Conservation (phyloP, 2,113 vertebrate species). For the Cinclus cinclus region DNA sequence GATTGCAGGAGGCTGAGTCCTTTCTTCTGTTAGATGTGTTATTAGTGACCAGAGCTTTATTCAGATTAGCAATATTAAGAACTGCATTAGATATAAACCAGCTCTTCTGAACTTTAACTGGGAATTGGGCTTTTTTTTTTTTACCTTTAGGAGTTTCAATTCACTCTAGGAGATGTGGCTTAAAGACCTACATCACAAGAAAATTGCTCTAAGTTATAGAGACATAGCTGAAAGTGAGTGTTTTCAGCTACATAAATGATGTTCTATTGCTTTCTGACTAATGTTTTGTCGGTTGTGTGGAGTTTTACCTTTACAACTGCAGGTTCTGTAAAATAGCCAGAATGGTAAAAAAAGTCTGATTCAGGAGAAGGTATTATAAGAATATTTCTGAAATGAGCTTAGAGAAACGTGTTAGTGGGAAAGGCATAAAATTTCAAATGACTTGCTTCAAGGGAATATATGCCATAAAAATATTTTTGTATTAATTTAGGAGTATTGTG, state of each 20-base stretch:
- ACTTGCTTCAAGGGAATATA: neutral
- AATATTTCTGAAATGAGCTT: neutral
- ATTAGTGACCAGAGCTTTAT: neutral
- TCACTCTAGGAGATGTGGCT: neutral
- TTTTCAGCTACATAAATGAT: neutral
- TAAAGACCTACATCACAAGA: neutral
- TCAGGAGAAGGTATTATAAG: neutral
- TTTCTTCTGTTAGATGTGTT: neutral
- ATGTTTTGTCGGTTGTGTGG: slow-evolving; percentile 20
- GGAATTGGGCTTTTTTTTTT: neutral
- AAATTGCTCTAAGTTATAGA: neutral
- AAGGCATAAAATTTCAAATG: neutral
- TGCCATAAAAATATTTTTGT: neutral
- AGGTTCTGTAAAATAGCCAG: slow-evolving; percentile 27
- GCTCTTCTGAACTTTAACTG: neutral
- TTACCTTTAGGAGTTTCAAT: neutral
- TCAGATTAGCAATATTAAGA: neutral
- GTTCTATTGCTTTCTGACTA: slow-evolving; percentile 50
- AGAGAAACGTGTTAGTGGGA: neutral
- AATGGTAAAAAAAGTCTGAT: slow-evolving; percentile 1
- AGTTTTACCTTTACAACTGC: slow-evolving; percentile 2
- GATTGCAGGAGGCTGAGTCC: neutral
- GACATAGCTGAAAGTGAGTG: neutral
- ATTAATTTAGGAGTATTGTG: neutral
- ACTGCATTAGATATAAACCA: neutral